Evolutionary conservation across 30 jellyfish, hydroid and myxozoan genomes (phyloP).

Genomic region (Catostylus mosaicus): DNA sequence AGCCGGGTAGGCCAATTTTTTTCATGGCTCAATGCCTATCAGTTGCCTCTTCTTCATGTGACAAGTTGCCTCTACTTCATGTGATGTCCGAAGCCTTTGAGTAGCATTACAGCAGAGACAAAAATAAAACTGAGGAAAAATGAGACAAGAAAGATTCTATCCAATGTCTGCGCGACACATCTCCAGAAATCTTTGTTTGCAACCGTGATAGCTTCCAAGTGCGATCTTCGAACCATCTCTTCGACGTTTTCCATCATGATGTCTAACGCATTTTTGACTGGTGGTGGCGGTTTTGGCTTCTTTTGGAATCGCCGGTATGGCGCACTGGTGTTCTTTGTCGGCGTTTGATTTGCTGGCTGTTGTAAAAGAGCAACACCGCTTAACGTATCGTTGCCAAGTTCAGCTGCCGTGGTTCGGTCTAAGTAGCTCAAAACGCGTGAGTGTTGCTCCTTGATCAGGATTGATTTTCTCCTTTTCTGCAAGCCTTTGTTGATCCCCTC

Average conservation of each 20-base stretch:
- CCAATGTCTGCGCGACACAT: conserved; percentile 90
- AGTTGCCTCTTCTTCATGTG: too few species aligned
- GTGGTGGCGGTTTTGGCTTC: conserved; percentile 18
- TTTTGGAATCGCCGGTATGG: conserved; percentile 47
- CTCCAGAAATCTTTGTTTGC: conserved; percentile 93
- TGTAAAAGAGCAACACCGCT: conserved; percentile 16
- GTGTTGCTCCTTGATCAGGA: conserved; percentile 50
- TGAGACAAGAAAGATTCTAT: conserved; percentile 75
- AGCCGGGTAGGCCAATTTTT: too few species aligned
- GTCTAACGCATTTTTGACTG: conserved; percentile 39
- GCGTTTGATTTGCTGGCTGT: conserved; percentile 37
- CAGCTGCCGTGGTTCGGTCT: conserved; percentile 46
- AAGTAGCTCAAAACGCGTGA: conserved; percentile 18
- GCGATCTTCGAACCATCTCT: conserved; percentile 54
- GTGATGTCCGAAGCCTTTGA: conserved; percentile 92
- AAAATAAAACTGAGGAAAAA: conserved; percentile 73
- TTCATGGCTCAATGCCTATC: too few species aligned
- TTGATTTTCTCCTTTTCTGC: conserved; percentile 73
- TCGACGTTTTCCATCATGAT: conserved; percentile 45
- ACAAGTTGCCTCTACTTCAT: too few species aligned
- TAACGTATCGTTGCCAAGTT: conserved; percentile 28
- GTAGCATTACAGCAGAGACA: conserved; percentile 85
- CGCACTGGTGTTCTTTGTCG: conserved; percentile 37
- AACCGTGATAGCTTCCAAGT: conserved; percentile 43
- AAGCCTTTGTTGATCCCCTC: conserved; percentile 79